Percentiles rank a stretch among this genome's conserved stretches.
phyloP scores from a whole-genome alignment of 1,140 invertebrate species.

The Whitmania pigra region DNA sequence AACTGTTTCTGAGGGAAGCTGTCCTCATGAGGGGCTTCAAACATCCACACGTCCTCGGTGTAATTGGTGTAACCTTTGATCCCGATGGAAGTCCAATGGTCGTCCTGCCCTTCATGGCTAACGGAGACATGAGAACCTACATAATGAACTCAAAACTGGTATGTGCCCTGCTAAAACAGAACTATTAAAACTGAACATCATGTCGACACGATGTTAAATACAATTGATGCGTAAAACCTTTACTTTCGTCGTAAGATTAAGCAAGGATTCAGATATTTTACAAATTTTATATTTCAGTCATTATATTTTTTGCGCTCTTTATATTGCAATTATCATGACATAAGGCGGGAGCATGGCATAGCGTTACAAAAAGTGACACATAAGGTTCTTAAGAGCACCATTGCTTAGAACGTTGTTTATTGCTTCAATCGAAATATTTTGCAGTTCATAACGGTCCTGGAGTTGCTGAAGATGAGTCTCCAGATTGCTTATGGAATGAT shows the following conservation, averaged over 20 bases:
- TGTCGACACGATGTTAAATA: too few species aligned
- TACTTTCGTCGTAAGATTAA: too few species aligned
- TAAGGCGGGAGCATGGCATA: too few species aligned
- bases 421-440: neutral
- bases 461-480: constrained; percentile 24
- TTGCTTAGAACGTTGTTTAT: too few species aligned
- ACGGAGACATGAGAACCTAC: constrained; percentile 44
- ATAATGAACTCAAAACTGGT: constrained; percentile 37
- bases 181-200: too few species aligned
- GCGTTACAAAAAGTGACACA: too few species aligned
- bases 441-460: constrained; percentile 20
- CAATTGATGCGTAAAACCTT: too few species aligned
- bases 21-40: constrained; percentile 47
- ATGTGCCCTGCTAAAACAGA: neutral
- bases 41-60: constrained; percentile 42
- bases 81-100: constrained; percentile 42
- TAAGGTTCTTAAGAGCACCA: too few species aligned
- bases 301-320: too few species aligned
- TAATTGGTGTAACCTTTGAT: constrained; percentile 44
- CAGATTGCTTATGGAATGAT: constrained; percentile 76
- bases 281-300: too few species aligned
- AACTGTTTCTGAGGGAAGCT: constrained; percentile 44
- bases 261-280: too few species aligned
- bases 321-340: too few species aligned
- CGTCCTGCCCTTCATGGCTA: constrained; percentile 44